phyloP scores from a whole-genome alignment of 2,888 invertebrate genomes.

The Exocentrus adspersus region DNA sequence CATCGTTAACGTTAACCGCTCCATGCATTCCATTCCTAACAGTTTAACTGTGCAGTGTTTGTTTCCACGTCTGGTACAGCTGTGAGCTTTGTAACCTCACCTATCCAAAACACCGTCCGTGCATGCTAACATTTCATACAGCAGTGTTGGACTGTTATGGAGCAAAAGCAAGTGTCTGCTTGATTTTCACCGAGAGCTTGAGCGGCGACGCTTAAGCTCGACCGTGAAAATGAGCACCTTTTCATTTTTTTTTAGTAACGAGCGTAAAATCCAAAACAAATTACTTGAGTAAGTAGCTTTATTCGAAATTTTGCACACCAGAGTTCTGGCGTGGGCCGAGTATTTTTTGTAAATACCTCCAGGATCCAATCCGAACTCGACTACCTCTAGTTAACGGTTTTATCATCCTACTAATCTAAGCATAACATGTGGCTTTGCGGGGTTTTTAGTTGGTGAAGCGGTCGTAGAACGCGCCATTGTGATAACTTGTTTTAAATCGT shows the following conservation, averaged over 20 bases:
- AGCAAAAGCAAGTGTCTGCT: conserved; percentile 27
- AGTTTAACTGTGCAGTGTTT: conserved; percentile 25
- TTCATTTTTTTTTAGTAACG: conserved; percentile 1
- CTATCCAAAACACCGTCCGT: conserved; percentile 29
- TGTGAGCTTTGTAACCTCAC: conserved; percentile 31
- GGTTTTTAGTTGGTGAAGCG: conserved; percentile 5
- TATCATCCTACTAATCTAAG: conserved; percentile 17
- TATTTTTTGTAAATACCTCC: conserved; percentile 60
- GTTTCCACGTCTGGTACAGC: conserved; percentile 29
- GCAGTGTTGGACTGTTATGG: conserved; percentile 28
- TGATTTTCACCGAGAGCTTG: conserved; percentile 41
- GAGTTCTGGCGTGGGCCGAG: conserved; percentile 60
- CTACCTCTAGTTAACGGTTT: conserved; percentile 32
- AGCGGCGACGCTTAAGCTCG: conserved; percentile 27
- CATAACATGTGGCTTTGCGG: conserved; percentile 17
- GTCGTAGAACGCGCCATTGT: conserved; percentile 29
- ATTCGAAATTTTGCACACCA: conserved; percentile 52
- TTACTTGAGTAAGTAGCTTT: too few species aligned
- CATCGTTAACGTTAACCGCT: conserved; percentile 31
- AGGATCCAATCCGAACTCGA: conserved; percentile 58
- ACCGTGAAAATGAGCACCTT: conserved; percentile 37
- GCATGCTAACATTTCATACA: conserved; percentile 41
- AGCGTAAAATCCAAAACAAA: neutral
- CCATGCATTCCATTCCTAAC: conserved; percentile 34
- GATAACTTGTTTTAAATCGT: conserved; percentile 31